Conservation (phyloP, 2,113 vertebrate genomes). For the Ginglymostoma cirratum region DNA sequence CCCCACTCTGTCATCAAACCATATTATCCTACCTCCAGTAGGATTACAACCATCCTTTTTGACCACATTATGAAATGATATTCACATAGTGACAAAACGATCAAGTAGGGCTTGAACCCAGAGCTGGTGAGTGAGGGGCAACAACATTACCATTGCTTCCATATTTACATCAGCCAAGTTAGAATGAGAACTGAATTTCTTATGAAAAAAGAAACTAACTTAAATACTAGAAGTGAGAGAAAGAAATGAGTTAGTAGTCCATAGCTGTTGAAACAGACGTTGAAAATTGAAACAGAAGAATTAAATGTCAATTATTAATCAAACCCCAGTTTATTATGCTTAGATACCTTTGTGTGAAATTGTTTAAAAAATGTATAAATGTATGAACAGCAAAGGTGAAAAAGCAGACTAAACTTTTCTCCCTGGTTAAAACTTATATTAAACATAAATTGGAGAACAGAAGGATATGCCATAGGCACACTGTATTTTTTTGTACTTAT, state of each 20-base stretch:
- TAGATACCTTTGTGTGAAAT: background rate
- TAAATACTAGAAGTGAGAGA: background rate
- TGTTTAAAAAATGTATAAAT: background rate
- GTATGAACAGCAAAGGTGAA: background rate
- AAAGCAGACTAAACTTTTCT: background rate
- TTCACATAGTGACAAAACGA: too few relatives aligned
- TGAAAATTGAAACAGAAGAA: background rate
- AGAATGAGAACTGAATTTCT: background rate
- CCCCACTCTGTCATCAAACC: too few relatives aligned
- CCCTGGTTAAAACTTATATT: background rate
- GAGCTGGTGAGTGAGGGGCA: too few relatives aligned
- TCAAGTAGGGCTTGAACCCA: too few relatives aligned
- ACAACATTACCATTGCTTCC: too few relatives aligned
- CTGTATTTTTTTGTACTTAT: background rate
- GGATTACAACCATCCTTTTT: too few relatives aligned
- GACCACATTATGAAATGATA: too few relatives aligned
- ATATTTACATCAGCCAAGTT: background rate
- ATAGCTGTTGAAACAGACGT: background rate
- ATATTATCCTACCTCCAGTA: too few relatives aligned
- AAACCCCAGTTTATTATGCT: background rate
- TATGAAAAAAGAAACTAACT: too few relatives aligned
- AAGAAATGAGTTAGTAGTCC: background rate
- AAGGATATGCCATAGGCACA: background rate
- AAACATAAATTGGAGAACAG: background rate
- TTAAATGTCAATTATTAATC: background rate